Percentiles rank a stretch among this genome's conserved stretches.
phyloP scores from a whole-genome alignment of 2,888 invertebrate genomes.

The Orthosia cruda region DNA sequence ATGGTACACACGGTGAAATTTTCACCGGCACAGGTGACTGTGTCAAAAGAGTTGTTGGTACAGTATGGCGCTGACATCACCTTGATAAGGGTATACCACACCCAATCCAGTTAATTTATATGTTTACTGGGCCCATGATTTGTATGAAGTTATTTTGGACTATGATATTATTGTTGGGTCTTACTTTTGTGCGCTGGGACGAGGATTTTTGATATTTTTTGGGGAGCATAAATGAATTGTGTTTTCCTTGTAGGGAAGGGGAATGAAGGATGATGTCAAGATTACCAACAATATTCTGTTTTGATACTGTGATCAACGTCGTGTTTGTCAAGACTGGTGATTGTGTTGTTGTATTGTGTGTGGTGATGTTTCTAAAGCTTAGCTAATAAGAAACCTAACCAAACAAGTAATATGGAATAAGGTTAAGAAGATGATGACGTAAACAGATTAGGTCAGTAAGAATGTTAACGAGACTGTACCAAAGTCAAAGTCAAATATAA shows the following conservation, averaged over 20 bases:
- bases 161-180: constrained; percentile 41
- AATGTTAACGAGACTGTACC: no score
- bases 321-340: constrained; percentile 3
- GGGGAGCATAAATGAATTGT: constrained; percentile 33
- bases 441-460: no score
- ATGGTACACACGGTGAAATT: constrained; percentile 33
- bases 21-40: constrained; percentile 45
- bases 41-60: constrained; percentile 59
- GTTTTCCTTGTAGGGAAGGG: constrained; percentile 8
- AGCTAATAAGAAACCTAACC: no score
- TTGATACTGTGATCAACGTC: neutral
- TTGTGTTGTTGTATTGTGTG: neutral
- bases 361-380: no score
- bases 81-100: constrained; percentile 64
- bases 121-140: constrained; percentile 59
- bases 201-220: constrained; percentile 47
- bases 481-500: no score
- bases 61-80: constrained; percentile 62
- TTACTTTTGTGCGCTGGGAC: constrained; percentile 12
- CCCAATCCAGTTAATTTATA: constrained; percentile 66
- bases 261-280: neutral
- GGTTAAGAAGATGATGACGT: no score
- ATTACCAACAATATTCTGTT: neutral
- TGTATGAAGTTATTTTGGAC: constrained; percentile 62
- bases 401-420: no score